Conservation (phyloP, 1,140 invertebrate genomes). For the Charaxes varanes region DNA sequence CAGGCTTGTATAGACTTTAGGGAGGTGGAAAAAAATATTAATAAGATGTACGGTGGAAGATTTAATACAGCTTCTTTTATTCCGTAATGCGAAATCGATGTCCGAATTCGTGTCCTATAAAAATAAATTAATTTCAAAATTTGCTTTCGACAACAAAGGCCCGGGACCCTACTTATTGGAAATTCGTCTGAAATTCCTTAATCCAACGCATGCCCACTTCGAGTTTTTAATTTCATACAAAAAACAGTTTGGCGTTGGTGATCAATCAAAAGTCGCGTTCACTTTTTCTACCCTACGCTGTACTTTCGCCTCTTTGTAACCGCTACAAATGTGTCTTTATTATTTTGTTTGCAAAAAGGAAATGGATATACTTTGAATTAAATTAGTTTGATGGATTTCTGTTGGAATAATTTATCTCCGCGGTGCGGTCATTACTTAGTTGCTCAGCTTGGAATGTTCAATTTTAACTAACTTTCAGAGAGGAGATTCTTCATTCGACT, state of each 20-base stretch:
- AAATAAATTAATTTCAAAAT: slow-evolving; percentile 59
- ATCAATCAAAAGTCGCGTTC: slow-evolving; percentile 69
- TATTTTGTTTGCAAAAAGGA: slow-evolving; percentile 66
- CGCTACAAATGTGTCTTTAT: slow-evolving; percentile 66
- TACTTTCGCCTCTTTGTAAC: slow-evolving; percentile 67
- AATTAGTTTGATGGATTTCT: slow-evolving; percentile 61
- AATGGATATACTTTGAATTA: slow-evolving; percentile 66
- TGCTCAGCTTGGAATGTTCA: not conserved
- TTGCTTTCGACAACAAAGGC: slow-evolving; percentile 50
- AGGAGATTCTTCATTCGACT: too few species aligned
- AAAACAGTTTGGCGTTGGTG: slow-evolving; percentile 63
- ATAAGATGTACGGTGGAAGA: slow-evolving; percentile 2
- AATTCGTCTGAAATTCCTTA: slow-evolving; percentile 58
- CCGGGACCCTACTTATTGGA: slow-evolving; percentile 46
- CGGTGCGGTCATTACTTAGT: slow-evolving; percentile 10
- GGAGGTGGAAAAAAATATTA: slow-evolving; percentile 3
- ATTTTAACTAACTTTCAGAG: too few species aligned
- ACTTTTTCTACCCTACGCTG: slow-evolving; percentile 64
- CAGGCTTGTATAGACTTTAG: not conserved
- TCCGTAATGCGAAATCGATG: slow-evolving; percentile 47
- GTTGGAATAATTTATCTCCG: slow-evolving; percentile 29
- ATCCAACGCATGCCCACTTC: slow-evolving; percentile 66
- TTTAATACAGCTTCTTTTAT: slow-evolving; percentile 26
- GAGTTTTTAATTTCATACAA: slow-evolving; percentile 72
- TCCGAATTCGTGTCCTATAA: slow-evolving; percentile 35